A percentile compares a stretch with the other conserved stretches of the same genome.
Conservation (phyloP, 2,113 vertebrate species). For the Peromyscus californicus region DNA sequence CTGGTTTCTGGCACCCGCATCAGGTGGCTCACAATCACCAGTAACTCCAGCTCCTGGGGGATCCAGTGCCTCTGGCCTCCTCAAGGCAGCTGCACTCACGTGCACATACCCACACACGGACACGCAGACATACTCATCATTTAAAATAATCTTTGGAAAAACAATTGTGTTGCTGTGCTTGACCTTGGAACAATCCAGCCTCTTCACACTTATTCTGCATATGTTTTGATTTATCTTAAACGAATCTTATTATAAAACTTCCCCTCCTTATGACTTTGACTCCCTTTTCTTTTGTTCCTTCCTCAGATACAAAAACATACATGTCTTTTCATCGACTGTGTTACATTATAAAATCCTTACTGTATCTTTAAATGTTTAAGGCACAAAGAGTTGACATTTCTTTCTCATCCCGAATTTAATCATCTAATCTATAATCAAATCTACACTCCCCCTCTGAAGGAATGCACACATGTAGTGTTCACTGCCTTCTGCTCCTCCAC, state of each 20-base stretch:
- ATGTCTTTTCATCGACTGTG: neutral
- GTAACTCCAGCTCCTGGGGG: neutral
- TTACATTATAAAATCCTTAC: neutral
- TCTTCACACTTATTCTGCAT: neutral
- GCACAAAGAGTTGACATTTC: neutral
- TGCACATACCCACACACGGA: neutral
- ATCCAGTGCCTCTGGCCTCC: too few relatives aligned
- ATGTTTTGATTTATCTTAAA: neutral
- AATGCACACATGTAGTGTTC: neutral
- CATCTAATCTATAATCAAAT: neutral
- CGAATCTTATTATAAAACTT: neutral
- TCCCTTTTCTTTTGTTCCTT: neutral
- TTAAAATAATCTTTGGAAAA: neutral
- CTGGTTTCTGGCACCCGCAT: neutral
- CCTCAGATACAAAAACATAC: neutral
- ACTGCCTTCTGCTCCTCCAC: neutral
- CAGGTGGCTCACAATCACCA: neutral
- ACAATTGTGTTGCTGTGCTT: neutral
- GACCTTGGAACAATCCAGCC: neutral
- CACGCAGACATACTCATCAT: neutral
- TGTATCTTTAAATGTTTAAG: neutral
- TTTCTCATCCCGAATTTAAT: neutral
- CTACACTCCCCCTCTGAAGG: neutral
- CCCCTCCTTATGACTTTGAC: neutral
- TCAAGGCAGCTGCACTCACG: neutral